A percentile compares a stretch with the other conserved stretches of the same genome.
Evolutionary conservation across 1,140 invertebrate species (phyloP).

Genomic region (Aphelinus atriplicis): DNA sequence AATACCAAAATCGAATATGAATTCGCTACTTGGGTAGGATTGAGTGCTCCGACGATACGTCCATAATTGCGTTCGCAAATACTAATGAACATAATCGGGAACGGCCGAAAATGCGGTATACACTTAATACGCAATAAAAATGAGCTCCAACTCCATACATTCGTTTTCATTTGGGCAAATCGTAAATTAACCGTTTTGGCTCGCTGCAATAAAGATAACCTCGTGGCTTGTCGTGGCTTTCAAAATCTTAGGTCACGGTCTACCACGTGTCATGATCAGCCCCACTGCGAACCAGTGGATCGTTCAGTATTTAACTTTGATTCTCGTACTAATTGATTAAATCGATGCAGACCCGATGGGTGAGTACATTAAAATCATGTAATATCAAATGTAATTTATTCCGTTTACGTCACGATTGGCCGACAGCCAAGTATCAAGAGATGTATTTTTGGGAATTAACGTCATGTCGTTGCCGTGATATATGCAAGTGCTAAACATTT

Average conservation of each 20-base stretch:
- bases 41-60: constrained; percentile 2
- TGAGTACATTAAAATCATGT: too few species aligned
- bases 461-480: too few species aligned
- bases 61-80: neutral
- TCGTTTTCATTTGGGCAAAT: neutral
- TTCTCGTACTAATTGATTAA: too few species aligned
- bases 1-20: constrained; percentile 12
- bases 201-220: neutral
- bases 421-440: too few species aligned
- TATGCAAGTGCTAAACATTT: too few species aligned
- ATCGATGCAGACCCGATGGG: too few species aligned
- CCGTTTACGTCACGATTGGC: too few species aligned
- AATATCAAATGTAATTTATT: too few species aligned
- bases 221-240: neutral
- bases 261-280: too few species aligned
- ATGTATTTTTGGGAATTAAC: too few species aligned
- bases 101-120: neutral
- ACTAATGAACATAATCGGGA: constrained; percentile 12
- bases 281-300: too few species aligned
- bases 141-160: neutral
- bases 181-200: neutral
- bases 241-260: neutral
- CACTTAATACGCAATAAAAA: constrained; percentile 3
- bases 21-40: neutral
- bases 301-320: too few species aligned